Base-by-base conservation (phyloP, 2,888 invertebrate genomes). In the Phorcus lineatus region DNA sequence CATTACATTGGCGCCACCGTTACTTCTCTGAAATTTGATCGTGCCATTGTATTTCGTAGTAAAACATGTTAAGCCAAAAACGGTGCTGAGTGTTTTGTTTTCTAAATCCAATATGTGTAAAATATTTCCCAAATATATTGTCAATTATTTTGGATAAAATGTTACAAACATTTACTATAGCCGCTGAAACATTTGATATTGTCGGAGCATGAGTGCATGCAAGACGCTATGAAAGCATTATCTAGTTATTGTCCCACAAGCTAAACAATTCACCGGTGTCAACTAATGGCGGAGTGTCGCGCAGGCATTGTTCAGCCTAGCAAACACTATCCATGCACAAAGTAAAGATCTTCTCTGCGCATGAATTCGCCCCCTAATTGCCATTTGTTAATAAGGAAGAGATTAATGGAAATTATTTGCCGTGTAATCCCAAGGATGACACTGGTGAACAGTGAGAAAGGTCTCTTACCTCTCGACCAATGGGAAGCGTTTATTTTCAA, bases 351-450 rank as follows among this genome's bases (percentile, higher is more conserved):
- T 70, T 70, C 70, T 19, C 36, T 70, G 9, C 70, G 70, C 70
- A 4, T 36, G 40, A 70, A 70, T 36, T 19, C 70, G 19, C 70
- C 40, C 70, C 11, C 40, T 70, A 70, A 70, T 70, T 70, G 70
- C 70, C 70, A 70, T 70, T 70, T 36, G 70, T 70, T 70, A 70
- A 70, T 70, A 70, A 40, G 70, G 70, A 70, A 40, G 36, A 70
- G 70, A 70, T 70, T 70, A 70, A 70, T 70, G 70, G 70, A 40
- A 70, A 36, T 40, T 70, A 40, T 70, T 70, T 70, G 70, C 40
- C 31, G 19, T 70, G 36, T 70, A 70, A 70, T 70, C 70, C 70
- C 40, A 70, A 70, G 40, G 70, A 70, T 36, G 70, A 70, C 70
- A 70, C 70, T 16, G 36, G 70, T 19, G 40, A 36, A 36, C 17